These are phyloP conservation scores for Tretioscincus oriximinensis DNA, from an alignment of 2,113 vertebrate species.

Conservation along the genomic window DNA sequence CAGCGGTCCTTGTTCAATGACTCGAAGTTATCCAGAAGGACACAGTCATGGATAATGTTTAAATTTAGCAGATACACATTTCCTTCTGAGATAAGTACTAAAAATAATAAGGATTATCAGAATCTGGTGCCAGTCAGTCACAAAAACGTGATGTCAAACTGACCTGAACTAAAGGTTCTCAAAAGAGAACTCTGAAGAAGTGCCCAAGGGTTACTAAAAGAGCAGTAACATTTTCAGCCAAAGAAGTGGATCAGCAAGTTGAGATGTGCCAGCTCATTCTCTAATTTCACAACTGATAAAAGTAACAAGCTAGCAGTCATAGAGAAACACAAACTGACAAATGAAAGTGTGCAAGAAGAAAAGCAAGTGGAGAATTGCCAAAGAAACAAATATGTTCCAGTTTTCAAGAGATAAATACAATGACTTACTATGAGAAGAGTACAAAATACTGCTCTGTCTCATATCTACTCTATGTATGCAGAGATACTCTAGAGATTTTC, in stretches of 20 bases:
- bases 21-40: neutral
- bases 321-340: neutral
- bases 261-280: slow-evolving; percentile 12
- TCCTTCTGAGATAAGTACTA: neutral
- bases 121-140: slow-evolving; percentile 2
- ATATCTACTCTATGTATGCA: neutral
- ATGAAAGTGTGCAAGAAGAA: neutral
- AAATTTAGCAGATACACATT: neutral
- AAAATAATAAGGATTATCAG: neutral
- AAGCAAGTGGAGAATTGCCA: neutral
- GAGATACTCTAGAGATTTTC: neutral
- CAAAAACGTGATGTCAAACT: neutral
- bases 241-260: slow-evolving; percentile 2
- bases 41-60: neutral
- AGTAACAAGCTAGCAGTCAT: neutral
- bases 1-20: neutral
- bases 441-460: neutral
- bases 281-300: slow-evolving; percentile 12
- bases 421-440: neutral
- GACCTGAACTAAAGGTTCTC: neutral
- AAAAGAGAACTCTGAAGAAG: neutral
- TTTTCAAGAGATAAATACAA: neutral
- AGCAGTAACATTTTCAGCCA: slow-evolving; percentile 23
- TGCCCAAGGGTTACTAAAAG: slow-evolving; percentile 8
- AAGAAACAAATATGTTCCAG: neutral